Percentiles rank a stretch among this genome's conserved stretches.
phyloP scores from a whole-genome alignment of 2,888 invertebrate species.

The Phalangium opilio region DNA sequence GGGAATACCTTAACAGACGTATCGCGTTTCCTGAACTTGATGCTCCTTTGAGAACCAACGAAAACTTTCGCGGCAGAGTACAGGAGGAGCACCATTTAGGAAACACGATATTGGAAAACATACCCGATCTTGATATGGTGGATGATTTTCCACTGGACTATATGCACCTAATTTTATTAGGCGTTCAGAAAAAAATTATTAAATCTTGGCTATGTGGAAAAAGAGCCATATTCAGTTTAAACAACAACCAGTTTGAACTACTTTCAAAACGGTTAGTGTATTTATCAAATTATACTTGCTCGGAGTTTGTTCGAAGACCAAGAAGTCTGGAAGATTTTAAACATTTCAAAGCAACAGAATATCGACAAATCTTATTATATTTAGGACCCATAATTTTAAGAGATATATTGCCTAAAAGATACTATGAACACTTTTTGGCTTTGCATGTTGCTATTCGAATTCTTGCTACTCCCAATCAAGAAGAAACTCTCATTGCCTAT shows the following conservation, averaged over 20 bases:
- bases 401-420: conserved; percentile 11
- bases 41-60: conserved; percentile 12
- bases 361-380: conserved; percentile 23
- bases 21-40: conserved; percentile 1
- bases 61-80: conserved; percentile 11
- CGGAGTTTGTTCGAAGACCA: conserved; percentile 24
- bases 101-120: not conserved
- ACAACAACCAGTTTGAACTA: no score
- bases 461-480: conserved; percentile 3
- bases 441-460: conserved; percentile 19
- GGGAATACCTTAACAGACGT: not conserved
- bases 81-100: conserved; percentile 19
- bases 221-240: no score
- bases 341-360: conserved; percentile 26
- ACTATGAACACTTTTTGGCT: conserved; percentile 22
- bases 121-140: not conserved
- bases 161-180: conserved; percentile 7
- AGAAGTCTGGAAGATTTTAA: conserved; percentile 21
- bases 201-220: not conserved
- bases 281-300: no score
- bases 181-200: conserved; percentile 6
- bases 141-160: conserved; percentile 4
- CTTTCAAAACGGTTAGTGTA: no score
- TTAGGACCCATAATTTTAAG: conserved; percentile 22
- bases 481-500: conserved; percentile 10